Conservation (phyloP, 2,888 invertebrate genomes). For the Zelleria hepariella region DNA sequence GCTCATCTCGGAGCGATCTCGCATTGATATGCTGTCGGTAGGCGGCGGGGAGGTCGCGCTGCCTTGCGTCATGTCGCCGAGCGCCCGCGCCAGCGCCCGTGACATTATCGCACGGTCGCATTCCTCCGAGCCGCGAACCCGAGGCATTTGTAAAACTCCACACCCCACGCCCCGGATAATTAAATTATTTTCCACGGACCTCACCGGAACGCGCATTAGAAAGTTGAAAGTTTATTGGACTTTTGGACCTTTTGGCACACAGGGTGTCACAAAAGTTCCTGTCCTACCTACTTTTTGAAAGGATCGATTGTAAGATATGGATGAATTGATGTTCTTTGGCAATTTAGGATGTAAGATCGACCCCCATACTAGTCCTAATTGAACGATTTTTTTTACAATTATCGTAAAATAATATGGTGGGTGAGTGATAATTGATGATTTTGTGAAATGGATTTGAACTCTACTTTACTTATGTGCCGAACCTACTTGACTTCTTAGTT, state of each 20-base stretch:
- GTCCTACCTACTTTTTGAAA: no score
- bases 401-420: no score
- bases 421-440: no score
- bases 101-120: slow-evolving; percentile 7
- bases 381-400: no score
- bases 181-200: neutral
- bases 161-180: neutral
- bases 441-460: no score
- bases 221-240: neutral
- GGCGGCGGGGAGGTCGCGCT: neutral
- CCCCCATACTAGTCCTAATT: no score
- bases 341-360: no score
- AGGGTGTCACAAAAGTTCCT: no score
- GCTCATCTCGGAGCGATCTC: neutral
- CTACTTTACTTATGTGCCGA: no score
- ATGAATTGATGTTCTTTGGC: no score
- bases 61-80: neutral
- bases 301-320: no score
- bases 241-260: neutral
- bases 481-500: no score
- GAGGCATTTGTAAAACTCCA: neutral
- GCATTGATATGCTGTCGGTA: neutral
- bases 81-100: neutral
- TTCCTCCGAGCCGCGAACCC: neutral
- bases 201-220: neutral